phyloP scores from a whole-genome alignment of 2,888 invertebrate species.

The Spodoptera picta region DNA sequence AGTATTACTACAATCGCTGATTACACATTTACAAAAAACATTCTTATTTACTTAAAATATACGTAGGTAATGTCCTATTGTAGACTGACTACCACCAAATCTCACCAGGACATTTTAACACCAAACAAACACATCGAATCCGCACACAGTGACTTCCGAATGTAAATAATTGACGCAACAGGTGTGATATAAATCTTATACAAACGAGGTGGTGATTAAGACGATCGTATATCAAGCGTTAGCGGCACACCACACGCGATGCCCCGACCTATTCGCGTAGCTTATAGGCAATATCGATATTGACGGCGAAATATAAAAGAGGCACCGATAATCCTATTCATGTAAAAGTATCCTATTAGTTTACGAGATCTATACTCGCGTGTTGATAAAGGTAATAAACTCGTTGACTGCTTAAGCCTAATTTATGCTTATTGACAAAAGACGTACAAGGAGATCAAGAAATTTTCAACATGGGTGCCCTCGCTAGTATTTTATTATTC shows the following conservation, averaged over 20 bases:
- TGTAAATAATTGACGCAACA: constrained; percentile 86
- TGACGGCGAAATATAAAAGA: constrained; percentile 51
- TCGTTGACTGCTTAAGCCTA: constrained; percentile 37
- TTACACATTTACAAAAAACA: not conserved
- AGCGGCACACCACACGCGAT: constrained; percentile 76
- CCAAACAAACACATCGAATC: constrained; percentile 44
- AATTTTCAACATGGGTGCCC: constrained; percentile 4
- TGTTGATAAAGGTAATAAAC: constrained; percentile 42
- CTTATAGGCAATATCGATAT: constrained; percentile 62
- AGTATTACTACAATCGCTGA: no score
- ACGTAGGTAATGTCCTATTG: no score
- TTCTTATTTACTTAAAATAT: not conserved
- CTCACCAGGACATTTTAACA: constrained; percentile 18
- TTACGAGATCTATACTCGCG: constrained; percentile 30
- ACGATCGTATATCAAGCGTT: constrained; percentile 80
- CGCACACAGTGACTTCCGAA: constrained; percentile 78
- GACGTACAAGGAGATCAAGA: constrained; percentile 26
- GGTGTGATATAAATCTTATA: constrained; percentile 83
- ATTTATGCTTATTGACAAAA: constrained; percentile 48
- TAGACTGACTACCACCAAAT: not conserved
- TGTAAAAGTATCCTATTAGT: constrained; percentile 37
- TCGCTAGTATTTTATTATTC: constrained; percentile 1
- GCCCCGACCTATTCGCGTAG: constrained; percentile 67
- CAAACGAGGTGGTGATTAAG: constrained; percentile 83
- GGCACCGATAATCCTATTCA: constrained; percentile 51